Percentiles rank a stretch among this genome's conserved stretches.
Conservation (phyloP, 2,888 invertebrate species). For the Clivina fossor region DNA sequence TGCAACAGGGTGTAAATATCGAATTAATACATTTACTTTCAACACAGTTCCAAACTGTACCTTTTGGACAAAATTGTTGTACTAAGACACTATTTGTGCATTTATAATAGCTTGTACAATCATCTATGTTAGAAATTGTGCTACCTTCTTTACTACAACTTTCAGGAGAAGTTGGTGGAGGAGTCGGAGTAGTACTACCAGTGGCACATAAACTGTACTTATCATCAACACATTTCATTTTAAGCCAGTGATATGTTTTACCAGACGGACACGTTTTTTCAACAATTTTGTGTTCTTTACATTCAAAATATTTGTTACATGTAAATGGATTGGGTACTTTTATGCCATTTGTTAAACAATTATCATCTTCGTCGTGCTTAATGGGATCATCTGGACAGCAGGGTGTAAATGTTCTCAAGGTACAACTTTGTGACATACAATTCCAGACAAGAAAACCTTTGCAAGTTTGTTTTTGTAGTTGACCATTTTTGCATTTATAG, state of each 20-base stretch:
- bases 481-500: constrained; percentile 14
- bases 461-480: constrained; percentile 1
- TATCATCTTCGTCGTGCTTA: too few species aligned
- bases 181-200: too few species aligned
- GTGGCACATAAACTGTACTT: neutral
- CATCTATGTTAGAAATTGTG: constrained; percentile 1
- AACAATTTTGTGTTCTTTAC: neutral
- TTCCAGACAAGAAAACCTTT: neutral
- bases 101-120: constrained; percentile 17
- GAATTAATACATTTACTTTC: neutral
- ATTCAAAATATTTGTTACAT: constrained; percentile 19
- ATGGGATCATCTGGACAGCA: too few species aligned
- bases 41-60: constrained; percentile 16
- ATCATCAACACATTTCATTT: constrained; percentile 9
- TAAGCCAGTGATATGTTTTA: constrained; percentile 4
- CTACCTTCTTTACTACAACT: constrained; percentile 1
- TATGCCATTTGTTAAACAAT: neutral
- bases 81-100: constrained; percentile 15
- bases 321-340: constrained; percentile 12
- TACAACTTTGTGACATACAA: neutral
- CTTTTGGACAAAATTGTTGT: constrained; percentile 3
- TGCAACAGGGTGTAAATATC: constrained; percentile 6
- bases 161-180: too few species aligned
- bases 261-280: constrained; percentile 6
- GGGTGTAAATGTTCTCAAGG: too few species aligned